A percentile compares a stretch with the other conserved stretches of the same genome.
phyloP scores from a whole-genome alignment of 2,113 vertebrate species.

The Lepus europaeus region DNA sequence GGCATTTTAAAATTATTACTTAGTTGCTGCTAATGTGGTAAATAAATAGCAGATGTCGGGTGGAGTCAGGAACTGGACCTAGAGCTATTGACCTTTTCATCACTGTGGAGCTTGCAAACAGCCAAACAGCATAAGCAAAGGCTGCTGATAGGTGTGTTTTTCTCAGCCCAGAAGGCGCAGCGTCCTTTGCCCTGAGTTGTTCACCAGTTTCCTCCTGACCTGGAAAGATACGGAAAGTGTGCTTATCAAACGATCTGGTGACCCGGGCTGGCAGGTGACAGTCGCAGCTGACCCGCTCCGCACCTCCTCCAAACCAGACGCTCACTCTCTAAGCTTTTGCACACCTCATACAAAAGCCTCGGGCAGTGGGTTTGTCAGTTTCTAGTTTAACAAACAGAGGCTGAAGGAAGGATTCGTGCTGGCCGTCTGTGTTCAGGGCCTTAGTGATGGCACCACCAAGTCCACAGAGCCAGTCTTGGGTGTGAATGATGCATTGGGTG shows the following conservation, averaged over 20 bases:
- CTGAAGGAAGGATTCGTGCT: background rate
- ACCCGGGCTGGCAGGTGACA: background rate
- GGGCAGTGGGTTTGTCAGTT: background rate
- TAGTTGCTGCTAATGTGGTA: background rate
- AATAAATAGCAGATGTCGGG: background rate
- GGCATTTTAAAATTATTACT: background rate
- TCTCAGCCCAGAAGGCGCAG: background rate
- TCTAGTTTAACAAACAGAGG: background rate
- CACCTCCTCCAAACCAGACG: fast-evolving
- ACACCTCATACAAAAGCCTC: background rate
- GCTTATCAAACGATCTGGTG: fast-evolving
- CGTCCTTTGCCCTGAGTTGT: background rate
- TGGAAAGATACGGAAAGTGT: background rate
- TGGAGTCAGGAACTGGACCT: no score
- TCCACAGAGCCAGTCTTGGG: background rate
- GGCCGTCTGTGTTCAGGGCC: background rate
- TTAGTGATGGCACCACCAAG: fast-evolving
- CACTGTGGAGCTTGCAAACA: background rate
- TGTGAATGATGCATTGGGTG: fast-evolving
- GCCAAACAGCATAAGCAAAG: background rate
- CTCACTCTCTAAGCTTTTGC: fast-evolving
- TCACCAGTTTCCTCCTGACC: background rate
- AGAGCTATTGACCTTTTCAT: background rate
- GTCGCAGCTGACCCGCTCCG: background rate
- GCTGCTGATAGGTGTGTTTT: background rate